A percentile compares a stretch with the other conserved stretches of the same genome.
These are phyloP conservation scores for Chrysomela aeneicollis DNA, from an alignment of 2,888 invertebrate species.

Conservation along the genomic window DNA sequence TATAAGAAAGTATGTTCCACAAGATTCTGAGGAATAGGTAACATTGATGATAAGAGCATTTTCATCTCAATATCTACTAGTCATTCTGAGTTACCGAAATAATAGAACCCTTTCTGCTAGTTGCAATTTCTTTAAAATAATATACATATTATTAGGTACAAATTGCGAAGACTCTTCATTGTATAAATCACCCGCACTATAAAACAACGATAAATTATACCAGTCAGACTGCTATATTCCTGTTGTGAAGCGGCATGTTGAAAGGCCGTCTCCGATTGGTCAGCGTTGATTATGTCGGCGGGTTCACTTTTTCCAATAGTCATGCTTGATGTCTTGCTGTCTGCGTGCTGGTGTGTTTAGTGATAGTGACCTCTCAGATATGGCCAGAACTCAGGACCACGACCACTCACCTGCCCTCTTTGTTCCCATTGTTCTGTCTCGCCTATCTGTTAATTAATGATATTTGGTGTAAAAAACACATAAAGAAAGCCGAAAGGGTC, in stretches of 20 bases:
- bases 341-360: conserved; percentile 27
- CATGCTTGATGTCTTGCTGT: conserved; percentile 61
- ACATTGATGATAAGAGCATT: too few species aligned
- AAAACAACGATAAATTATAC: conserved; percentile 34
- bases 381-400: conserved; percentile 37
- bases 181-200: conserved; percentile 20
- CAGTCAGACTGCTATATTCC: conserved; percentile 36
- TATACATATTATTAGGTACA: neutral
- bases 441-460: conserved; percentile 38
- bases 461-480: conserved; percentile 27
- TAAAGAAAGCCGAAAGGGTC: neutral
- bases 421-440: conserved; percentile 45
- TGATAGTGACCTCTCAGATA: conserved; percentile 55
- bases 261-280: conserved; percentile 61
- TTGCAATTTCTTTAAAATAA: too few species aligned
- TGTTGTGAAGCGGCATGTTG: conserved; percentile 50
- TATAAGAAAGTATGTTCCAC: too few species aligned
- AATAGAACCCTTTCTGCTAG: too few species aligned
- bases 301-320: conserved; percentile 59
- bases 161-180: neutral
- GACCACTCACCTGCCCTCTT: conserved; percentile 51
- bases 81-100: too few species aligned
- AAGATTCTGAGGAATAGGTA: too few species aligned
- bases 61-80: too few species aligned
- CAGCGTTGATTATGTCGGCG: conserved; percentile 62